Conservation (phyloP, 2,797 vertebrate species). For the Silurus aristotelis region DNA sequence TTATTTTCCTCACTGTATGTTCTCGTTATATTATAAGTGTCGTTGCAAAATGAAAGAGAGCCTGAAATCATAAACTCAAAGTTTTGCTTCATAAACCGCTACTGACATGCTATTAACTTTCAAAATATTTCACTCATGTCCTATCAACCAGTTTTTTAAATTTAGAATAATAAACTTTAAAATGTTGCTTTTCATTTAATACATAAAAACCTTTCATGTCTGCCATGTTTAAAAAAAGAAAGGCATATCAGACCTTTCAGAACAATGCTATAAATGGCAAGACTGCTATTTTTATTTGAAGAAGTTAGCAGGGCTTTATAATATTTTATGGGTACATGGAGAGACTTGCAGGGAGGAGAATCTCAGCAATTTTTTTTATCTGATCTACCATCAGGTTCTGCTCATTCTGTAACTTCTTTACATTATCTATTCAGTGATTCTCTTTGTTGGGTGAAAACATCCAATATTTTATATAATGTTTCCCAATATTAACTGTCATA, state of each 20-base stretch:
- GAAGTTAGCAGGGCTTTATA: background rate
- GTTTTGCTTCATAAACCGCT: background rate
- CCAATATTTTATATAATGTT: too few relatives aligned
- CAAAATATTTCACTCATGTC: background rate
- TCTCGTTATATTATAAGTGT: background rate
- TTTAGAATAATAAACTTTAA: background rate
- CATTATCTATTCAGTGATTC: background rate
- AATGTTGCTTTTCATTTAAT: background rate
- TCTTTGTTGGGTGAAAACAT: background rate
- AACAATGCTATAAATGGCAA: background rate
- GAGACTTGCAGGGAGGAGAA: background rate
- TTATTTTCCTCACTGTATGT: too few relatives aligned
- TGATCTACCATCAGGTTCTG: background rate
- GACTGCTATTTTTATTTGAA: background rate
- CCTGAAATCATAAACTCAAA: background rate
- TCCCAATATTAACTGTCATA: background rate
- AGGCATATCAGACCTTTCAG: background rate
- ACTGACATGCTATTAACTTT: too few relatives aligned
- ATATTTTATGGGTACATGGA: background rate
- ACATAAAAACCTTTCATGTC: background rate
- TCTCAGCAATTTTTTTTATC: background rate
- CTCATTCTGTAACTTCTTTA: background rate
- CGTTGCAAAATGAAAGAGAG: background rate
- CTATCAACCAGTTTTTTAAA: background rate
- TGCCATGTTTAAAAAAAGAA: background rate